These are phyloP conservation scores for Ernsta delagoae DNA, from an alignment of 2,888 invertebrate genomes.

Conservation along the genomic window DNA sequence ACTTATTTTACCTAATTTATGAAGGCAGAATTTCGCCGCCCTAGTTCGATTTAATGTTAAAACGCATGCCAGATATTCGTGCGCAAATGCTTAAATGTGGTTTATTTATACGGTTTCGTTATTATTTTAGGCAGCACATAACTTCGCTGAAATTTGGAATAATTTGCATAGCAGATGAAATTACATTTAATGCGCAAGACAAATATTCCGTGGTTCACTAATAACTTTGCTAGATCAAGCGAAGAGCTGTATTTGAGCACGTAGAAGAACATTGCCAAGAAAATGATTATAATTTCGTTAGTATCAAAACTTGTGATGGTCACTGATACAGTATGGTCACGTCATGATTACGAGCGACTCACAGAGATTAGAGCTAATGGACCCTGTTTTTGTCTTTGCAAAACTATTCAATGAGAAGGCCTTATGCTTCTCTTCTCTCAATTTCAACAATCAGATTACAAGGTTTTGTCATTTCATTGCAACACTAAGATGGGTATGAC, in stretches of 20 bases:
- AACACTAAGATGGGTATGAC: background rate
- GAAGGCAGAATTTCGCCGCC: background rate
- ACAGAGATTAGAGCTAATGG: constrained; percentile 20
- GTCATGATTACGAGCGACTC: background rate
- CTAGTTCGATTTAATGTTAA: background rate
- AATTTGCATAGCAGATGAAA: constrained; percentile 28
- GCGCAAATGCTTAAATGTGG: background rate
- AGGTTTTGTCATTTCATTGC: background rate
- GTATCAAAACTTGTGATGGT: constrained; percentile 8
- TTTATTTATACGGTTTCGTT: background rate
- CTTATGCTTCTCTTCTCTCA: background rate
- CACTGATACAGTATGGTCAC: constrained; percentile 21
- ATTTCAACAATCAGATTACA: background rate
- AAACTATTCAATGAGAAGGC: background rate
- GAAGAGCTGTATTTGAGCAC: constrained; percentile 14
- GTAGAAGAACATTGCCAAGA: constrained; percentile 28
- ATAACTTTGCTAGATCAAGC: constrained; percentile 8
- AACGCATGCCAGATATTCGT: background rate
- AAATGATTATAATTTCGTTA: constrained; percentile 17
- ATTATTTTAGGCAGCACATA: constrained; percentile 6
- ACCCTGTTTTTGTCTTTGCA: constrained; percentile 6
- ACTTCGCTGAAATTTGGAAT: constrained; percentile 18
- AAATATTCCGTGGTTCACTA: constrained; percentile 13
- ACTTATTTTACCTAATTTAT: background rate
- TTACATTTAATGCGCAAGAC: constrained; percentile 27